phyloP scores from a whole-genome alignment of 2,797 vertebrate genomes.

The Streptopelia turtur region DNA sequence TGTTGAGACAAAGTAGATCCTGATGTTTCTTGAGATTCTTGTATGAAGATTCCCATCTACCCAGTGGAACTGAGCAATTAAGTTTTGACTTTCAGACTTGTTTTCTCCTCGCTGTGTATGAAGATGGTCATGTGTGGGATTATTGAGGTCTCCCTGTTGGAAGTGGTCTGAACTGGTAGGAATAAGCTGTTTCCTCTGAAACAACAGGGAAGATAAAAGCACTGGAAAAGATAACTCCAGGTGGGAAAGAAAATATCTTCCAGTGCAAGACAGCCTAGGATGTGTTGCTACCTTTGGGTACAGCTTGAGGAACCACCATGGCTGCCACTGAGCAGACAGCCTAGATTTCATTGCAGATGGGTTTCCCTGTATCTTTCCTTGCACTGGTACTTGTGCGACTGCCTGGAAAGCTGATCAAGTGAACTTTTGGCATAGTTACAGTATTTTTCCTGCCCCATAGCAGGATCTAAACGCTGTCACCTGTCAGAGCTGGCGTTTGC shows the following conservation, averaged over 20 bases:
- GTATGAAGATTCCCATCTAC: not conserved
- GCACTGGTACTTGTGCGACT: not conserved
- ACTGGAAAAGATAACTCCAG: not conserved
- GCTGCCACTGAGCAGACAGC: not conserved
- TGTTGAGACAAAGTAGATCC: not conserved
- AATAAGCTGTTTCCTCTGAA: not conserved
- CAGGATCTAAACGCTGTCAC: not conserved
- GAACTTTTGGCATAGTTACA: not conserved
- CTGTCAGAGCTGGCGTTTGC: not conserved
- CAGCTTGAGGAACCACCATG: not conserved
- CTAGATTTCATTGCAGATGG: not conserved
- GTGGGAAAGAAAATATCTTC: not conserved
- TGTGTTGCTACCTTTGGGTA: not conserved
- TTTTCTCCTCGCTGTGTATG: not conserved
- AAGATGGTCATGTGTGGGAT: not conserved
- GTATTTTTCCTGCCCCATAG: not conserved
- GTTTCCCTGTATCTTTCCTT: not conserved
- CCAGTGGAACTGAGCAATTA: not conserved
- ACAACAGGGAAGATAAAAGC: not conserved
- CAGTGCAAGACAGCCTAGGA: fast-evolving
- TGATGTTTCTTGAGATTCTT: not conserved
- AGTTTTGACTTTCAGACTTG: not conserved
- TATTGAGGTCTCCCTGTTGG: not conserved
- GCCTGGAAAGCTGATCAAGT: not conserved
- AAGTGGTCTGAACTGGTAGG: not conserved